Evolutionary conservation across 2,888 invertebrate genomes (phyloP).

Genomic region (Resseliella maxima): DNA sequence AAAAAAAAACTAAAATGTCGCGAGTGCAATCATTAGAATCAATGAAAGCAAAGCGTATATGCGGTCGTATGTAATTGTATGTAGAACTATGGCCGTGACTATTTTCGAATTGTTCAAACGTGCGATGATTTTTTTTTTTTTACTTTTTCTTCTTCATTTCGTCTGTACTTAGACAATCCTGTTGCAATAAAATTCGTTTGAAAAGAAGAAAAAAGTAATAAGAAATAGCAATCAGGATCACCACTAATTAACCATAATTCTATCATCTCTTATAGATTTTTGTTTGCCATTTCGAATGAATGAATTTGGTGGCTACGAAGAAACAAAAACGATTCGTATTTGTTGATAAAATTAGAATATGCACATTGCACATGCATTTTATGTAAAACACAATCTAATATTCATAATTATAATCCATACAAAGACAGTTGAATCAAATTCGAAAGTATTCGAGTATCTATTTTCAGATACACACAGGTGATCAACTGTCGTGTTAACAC

Average conservation of each 20-base stretch:
- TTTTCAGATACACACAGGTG: neutral
- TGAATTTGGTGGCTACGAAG: neutral
- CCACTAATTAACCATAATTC: neutral
- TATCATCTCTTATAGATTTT: neutral
- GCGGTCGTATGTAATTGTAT: neutral
- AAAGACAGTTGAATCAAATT: neutral
- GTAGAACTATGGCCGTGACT: too few species aligned
- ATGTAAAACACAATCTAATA: neutral
- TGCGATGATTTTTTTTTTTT: too few species aligned
- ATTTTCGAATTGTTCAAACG: too few species aligned
- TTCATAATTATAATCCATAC: slow-evolving; percentile 9
- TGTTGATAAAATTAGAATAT: neutral
- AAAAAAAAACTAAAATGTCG: neutral
- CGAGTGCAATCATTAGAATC: neutral
- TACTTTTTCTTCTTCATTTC: too few species aligned
- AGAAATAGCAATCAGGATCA: neutral
- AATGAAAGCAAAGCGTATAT: neutral
- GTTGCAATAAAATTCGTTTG: too few species aligned
- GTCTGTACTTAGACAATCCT: too few species aligned
- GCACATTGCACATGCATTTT: neutral
- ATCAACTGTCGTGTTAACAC: too few species aligned
- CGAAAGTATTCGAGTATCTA: too few species aligned
- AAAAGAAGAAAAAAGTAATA: too few species aligned
- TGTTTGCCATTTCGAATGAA: neutral
- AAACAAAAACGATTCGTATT: neutral